Evolutionary conservation across 2,113 vertebrate species (phyloP), one percentile per base, ranked within the genome.

Genomic region (Salvator merianae): DNA sequence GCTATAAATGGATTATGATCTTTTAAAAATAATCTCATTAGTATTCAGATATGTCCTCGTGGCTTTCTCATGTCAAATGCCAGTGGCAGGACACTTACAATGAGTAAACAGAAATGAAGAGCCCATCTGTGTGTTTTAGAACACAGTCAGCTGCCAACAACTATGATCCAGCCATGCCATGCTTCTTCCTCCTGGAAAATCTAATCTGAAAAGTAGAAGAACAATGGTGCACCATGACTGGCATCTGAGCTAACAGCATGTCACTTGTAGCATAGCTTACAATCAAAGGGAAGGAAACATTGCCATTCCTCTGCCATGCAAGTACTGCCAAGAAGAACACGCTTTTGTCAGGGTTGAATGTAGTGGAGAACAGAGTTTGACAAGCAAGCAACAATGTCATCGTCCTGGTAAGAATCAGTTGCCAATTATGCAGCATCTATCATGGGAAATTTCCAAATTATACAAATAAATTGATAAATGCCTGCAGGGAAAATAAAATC

Each of bases 101-200:
- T 90, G 92, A 93, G 87, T 94, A 93, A 93, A 94, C 91, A 90
- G 87, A 94, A 92, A 92, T 18, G 84, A 87, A 85, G 91, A 91
- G 95, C 95, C 93, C 96, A 97, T 97, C 96, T 97, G 97, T 85
- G 87, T 96, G 94, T 93, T 92, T 94, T 93, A 92, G n/a, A 95
- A 93, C 94, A 90, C 84, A 89, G 88, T 81, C 90, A 88, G 90
- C 93, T 95, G 95, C 95, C 96, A 97, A 87, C 79, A 90, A 91
- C 86, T 83, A 87, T 87, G 73, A 92, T 93, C 87, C 28, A 83
- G 34, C 88, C 88, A 69, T 32, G 83, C 84, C 88, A 90, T 89
- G 85, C 89, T 93, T 77, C 93, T 88, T 91, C 76, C 32, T 69
- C 88, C 87, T 82, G 88, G 72, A 93, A 94, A 90, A 93, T 8